Evolutionary conservation across 2,113 vertebrate species (phyloP).

Genomic region (Antennarius striatus): DNA sequence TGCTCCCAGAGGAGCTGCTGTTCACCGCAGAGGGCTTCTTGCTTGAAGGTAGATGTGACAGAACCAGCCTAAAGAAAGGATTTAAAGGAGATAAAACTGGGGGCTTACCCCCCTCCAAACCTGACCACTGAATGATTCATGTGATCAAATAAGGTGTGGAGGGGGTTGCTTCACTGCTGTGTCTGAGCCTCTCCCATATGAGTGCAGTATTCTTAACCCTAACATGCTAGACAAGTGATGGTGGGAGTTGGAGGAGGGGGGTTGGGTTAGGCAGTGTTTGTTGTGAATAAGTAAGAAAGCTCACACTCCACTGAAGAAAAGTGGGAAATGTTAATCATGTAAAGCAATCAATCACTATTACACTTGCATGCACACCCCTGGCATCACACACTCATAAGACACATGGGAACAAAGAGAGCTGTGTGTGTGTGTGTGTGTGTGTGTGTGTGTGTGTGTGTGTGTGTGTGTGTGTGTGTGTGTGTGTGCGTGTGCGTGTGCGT

Average conservation of each 20-base stretch:
- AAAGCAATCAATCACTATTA: constrained; percentile 31
- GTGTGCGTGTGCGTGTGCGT: constrained; percentile 1
- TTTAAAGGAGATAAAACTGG: constrained; percentile 24
- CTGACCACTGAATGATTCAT: constrained; percentile 74
- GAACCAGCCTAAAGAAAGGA: constrained; percentile 37
- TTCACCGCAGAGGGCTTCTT: constrained; percentile 48
- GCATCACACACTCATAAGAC: constrained; percentile 27
- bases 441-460: neutral
- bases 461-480: constrained; percentile 46
- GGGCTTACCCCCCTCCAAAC: constrained; percentile 6
- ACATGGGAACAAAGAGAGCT: constrained; percentile 51
- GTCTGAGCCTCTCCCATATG: constrained; percentile 52
- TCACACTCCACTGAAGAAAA: constrained; percentile 1
- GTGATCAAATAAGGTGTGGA: constrained; percentile 15
- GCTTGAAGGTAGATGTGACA: constrained; percentile 62
- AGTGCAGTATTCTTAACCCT: constrained; percentile 57
- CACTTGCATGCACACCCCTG: constrained; percentile 34
- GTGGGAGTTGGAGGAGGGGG: neutral
- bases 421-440: constrained; percentile 48
- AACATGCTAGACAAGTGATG: constrained; percentile 22
- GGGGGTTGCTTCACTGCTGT: constrained; percentile 53
- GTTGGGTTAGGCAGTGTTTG: constrained; percentile 2
- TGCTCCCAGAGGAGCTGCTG: constrained; percentile 51
- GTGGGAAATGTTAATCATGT: constrained; percentile 12
- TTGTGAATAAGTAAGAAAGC: constrained; percentile 20